Evolutionary conservation across 2,113 vertebrate species (phyloP).

Genomic region (Callorhinus ursinus): DNA sequence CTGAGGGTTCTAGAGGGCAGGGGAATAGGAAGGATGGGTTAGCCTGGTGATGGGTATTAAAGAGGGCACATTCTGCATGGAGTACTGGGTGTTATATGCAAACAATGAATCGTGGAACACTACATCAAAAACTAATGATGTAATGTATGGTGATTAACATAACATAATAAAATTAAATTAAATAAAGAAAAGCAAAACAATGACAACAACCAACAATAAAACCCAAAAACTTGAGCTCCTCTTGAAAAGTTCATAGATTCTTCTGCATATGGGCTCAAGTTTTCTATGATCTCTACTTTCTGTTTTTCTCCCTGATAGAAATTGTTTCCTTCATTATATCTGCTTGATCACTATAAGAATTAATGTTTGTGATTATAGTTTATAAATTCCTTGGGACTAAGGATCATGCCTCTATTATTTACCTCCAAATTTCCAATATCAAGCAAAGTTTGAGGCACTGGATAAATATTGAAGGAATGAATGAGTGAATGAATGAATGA

Average conservation of each 20-base stretch:
- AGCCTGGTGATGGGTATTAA: too few species aligned
- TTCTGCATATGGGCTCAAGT: not conserved
- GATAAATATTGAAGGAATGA: not conserved
- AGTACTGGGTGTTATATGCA: too few species aligned
- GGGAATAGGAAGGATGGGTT: too few species aligned
- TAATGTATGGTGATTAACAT: too few species aligned
- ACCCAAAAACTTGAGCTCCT: not conserved
- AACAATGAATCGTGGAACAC: too few species aligned
- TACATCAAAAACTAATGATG: too few species aligned
- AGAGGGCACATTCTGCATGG: too few species aligned
- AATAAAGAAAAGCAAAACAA: not conserved
- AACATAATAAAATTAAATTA: too few species aligned
- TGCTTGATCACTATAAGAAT: not conserved
- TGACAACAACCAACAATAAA: not conserved
- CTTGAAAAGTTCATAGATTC: not conserved
- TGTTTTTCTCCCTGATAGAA: not conserved
- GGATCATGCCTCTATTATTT: not conserved
- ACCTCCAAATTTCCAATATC: not conserved
- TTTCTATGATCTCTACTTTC: not conserved
- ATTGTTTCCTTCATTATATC: not conserved
- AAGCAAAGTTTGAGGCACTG: not conserved
- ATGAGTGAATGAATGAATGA: not conserved
- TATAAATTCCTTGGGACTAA: not conserved
- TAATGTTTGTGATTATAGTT: not conserved
- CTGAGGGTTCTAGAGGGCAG: too few species aligned